phyloP scores from a whole-genome alignment of 2,888 invertebrate species.

The Nymphalis urticae region DNA sequence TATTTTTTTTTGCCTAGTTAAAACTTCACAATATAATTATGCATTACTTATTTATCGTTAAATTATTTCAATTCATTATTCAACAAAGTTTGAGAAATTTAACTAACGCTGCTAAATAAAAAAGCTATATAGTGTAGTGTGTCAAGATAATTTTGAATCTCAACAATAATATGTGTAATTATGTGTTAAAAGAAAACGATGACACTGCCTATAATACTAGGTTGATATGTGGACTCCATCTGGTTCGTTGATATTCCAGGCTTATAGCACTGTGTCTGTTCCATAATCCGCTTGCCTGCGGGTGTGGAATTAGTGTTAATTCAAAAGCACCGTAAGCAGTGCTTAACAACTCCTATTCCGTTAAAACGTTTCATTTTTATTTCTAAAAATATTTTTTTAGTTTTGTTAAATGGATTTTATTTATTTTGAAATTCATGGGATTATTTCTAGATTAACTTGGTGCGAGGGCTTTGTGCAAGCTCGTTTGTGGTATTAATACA shows the following conservation, averaged over 20 bases:
- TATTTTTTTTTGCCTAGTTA: too few species aligned
- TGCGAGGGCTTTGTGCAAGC: too few species aligned
- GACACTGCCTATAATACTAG: background rate
- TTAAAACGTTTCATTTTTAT: background rate
- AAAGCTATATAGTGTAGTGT: too few species aligned
- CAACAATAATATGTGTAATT: background rate
- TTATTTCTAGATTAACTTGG: too few species aligned
- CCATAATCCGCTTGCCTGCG: constrained; percentile 42
- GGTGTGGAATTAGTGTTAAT: constrained; percentile 41
- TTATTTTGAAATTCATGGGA: too few species aligned
- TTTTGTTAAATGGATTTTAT: background rate
- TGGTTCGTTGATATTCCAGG: constrained; percentile 42
- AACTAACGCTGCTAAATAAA: too few species aligned
- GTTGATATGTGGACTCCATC: constrained; percentile 33
- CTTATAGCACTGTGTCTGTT: constrained; percentile 34
- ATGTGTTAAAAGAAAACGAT: background rate
- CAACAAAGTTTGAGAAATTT: too few species aligned
- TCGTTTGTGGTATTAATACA: too few species aligned
- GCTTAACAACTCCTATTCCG: constrained; percentile 6
- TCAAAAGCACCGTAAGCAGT: constrained; percentile 25
- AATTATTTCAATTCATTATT: too few species aligned
- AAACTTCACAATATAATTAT: too few species aligned
- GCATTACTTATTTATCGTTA: too few species aligned
- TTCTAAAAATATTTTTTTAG: background rate
- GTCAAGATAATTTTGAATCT: too few species aligned